Base-by-base conservation (phyloP, 2,113 vertebrate genomes). In the Callipepla californica region DNA sequence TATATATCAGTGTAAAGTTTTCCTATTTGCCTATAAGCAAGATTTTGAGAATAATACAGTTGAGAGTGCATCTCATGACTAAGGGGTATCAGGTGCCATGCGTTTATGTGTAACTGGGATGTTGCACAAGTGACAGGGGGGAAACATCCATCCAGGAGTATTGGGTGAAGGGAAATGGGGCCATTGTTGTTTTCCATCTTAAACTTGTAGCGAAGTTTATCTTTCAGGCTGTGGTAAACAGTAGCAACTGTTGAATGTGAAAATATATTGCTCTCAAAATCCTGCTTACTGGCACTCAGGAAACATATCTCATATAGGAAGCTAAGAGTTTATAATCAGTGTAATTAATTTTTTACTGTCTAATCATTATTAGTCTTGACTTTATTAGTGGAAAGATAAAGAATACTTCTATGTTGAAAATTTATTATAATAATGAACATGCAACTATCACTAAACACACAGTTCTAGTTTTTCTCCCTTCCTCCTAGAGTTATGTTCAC, bases 221-320 rank as follows among this genome's bases (percentile, higher is more conserved):
- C 44, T 80, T 77, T 81, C 40, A 86, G 59, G 30, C 23, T 30
- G 7, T 30, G n/a, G 74, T 3, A 74, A 36, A 69, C 73, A 69
- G 65, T 16, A 57, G 23, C 8, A 53, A 85, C 85, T 42, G 18
- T 50, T 72, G 34, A 20, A 72, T 81, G 42, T 73, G 70, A 87
- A 85, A 9, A 2, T 36, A 9, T 2, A 1, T 74, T 88, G 10
- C 16, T 53, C 45, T 83, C 36, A 23, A 21, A 83, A 88, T 58
- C 3, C 48, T 65, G n/a, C 81, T 87, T 80, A 69, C 68, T 18
- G 40, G n/a, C n/a, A 88, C 76, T 32, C 4, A 80, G 26, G 47
- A 92, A 88, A 53, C 6, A 7, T 15, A 40, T 26, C 47, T 91
- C 87, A 77, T 81, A 82, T 82, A 79, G 59, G 68, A 77, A 88